Evolutionary conservation across 2,888 invertebrate genomes (phyloP).

Genomic region (Mythimna impura): DNA sequence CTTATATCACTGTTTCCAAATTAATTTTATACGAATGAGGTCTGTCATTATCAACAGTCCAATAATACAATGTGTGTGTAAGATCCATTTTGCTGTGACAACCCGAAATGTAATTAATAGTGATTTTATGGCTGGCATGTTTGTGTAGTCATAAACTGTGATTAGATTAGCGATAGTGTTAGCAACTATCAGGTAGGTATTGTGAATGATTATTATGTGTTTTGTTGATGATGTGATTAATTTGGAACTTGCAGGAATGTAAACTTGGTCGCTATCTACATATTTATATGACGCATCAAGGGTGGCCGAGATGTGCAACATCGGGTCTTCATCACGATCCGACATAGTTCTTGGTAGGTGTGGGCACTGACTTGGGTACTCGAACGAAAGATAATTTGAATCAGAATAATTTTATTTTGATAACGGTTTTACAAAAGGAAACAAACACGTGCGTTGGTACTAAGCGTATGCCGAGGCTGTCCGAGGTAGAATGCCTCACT

Average conservation of each 20-base stretch:
- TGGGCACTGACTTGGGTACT: too few species aligned
- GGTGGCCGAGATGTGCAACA: too few species aligned
- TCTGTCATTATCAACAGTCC: background rate
- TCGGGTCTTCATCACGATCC: too few species aligned
- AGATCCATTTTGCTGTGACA: constrained; percentile 28
- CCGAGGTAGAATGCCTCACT: too few species aligned
- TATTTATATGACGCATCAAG: too few species aligned
- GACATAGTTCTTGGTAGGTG: too few species aligned
- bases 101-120: constrained; percentile 47
- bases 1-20: too few species aligned
- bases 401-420: too few species aligned
- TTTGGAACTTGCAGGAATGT: constrained; percentile 15
- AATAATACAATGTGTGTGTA: constrained; percentile 1
- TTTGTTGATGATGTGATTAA: constrained; percentile 37
- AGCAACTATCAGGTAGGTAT: constrained; percentile 51
- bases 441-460: too few species aligned
- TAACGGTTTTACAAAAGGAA: too few species aligned
- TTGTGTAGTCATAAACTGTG: constrained; percentile 58
- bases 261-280: background rate
- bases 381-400: too few species aligned
- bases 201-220: constrained; percentile 57
- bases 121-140: constrained; percentile 57
- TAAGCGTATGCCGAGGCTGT: too few species aligned
- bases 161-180: constrained; percentile 57
- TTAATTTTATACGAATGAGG: background rate